Evolutionary conservation across 1,140 invertebrate genomes (phyloP).

Genomic region (Drosophila baimaii): DNA sequence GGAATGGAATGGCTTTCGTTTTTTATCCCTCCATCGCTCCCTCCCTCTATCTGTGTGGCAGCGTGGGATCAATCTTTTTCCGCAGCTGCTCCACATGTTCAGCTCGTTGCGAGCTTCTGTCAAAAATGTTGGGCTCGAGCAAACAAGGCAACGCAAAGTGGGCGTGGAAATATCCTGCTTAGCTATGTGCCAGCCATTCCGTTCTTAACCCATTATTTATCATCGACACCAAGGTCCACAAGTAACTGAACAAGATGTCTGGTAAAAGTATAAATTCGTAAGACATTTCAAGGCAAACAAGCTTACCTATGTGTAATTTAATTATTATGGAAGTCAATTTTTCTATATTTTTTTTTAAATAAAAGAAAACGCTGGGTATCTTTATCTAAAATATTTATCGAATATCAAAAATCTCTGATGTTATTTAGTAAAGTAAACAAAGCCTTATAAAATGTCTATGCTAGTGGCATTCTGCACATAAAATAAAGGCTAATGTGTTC

Average conservation of each 20-base stretch:
- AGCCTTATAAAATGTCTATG: neutral
- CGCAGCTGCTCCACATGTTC: constrained; percentile 62
- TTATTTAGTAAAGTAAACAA: neutral
- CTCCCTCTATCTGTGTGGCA: constrained; percentile 18
- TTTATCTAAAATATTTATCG: neutral
- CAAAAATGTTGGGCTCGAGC: constrained; percentile 61
- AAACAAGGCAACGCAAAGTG: constrained; percentile 41
- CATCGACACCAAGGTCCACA: neutral
- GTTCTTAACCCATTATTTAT: constrained; percentile 28
- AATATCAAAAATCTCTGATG: neutral
- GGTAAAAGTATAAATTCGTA: neutral
- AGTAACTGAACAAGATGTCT: neutral
- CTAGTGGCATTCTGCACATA: neutral
- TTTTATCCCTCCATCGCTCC: too few species aligned
- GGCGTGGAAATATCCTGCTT: constrained; percentile 30
- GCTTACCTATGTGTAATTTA: neutral
- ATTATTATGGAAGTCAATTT: too few species aligned
- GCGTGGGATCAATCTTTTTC: constrained; percentile 66
- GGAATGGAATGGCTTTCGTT: constrained; percentile 43
- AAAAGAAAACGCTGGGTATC: too few species aligned
- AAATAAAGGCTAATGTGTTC: neutral
- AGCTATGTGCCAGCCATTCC: constrained; percentile 5
- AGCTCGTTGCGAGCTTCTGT: constrained; percentile 52
- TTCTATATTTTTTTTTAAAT: too few species aligned
- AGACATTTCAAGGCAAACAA: too few species aligned